Evolutionary conservation across 2,113 vertebrate species (phyloP).

Genomic region (Sclerurus mexicanus): DNA sequence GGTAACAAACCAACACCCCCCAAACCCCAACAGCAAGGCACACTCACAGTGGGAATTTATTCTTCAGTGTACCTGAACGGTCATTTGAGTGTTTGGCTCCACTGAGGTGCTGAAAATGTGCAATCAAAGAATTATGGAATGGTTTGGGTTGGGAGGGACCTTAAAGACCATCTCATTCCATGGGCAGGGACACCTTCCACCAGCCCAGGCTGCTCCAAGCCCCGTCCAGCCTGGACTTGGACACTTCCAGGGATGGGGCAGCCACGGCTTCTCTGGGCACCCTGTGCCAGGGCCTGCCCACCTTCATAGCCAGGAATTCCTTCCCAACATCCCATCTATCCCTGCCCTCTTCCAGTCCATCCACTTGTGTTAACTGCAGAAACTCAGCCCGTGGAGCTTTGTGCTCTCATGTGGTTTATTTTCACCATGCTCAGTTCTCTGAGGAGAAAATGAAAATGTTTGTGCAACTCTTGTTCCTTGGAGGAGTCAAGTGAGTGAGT

Average conservation of each 20-base stretch:
- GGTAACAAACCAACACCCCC: slow-evolving; percentile 35
- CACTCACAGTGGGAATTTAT: rapidly evolving
- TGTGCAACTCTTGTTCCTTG: neutral
- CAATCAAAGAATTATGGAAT: neutral
- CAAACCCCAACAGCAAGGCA: neutral
- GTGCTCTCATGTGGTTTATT: neutral
- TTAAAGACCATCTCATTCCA: neutral
- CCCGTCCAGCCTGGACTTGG: too few relatives aligned
- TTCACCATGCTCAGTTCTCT: neutral
- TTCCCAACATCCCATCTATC: neutral
- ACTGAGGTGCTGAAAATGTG: neutral
- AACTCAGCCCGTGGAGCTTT: neutral
- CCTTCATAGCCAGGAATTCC: neutral
- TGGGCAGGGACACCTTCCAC: neutral
- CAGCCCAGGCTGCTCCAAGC: too few relatives aligned
- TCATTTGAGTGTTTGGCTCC: neutral
- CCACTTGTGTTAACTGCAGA: neutral
- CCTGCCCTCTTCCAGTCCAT: neutral
- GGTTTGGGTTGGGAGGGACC: neutral
- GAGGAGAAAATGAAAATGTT: neutral
- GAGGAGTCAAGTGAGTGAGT: neutral
- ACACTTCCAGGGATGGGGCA: neutral
- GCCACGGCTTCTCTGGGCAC: neutral
- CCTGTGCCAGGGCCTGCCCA: neutral
- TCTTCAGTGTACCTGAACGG: neutral